Conservation (phyloP, 2,113 vertebrate genomes). For the Bostrychus sinensis region DNA sequence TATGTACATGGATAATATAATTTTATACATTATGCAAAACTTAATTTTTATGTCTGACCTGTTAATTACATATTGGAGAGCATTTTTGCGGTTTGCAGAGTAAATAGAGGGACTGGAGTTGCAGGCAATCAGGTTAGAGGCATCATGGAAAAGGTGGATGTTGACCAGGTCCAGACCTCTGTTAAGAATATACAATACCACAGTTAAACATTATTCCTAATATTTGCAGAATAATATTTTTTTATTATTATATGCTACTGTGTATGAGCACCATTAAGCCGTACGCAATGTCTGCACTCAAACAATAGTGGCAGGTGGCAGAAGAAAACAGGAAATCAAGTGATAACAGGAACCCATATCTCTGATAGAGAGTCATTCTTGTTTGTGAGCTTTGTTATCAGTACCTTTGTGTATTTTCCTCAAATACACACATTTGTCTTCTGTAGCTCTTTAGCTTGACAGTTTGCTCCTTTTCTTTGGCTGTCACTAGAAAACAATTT, state of each 20-base stretch:
- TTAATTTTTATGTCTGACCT: constrained; percentile 63
- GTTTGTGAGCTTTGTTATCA: constrained; percentile 39
- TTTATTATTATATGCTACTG: background rate
- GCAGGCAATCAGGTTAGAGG: constrained; percentile 85
- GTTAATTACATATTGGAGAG: constrained; percentile 80
- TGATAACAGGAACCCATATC: constrained; percentile 6
- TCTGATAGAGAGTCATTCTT: constrained; percentile 1
- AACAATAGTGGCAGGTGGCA: constrained; percentile 7
- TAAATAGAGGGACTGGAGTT: constrained; percentile 83
- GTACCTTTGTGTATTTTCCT: constrained; percentile 17
- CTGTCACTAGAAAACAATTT: constrained; percentile 65
- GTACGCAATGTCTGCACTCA: background rate
- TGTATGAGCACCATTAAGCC: background rate
- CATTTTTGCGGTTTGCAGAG: constrained; percentile 79
- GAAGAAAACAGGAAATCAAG: constrained; percentile 17
- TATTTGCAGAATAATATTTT: background rate
- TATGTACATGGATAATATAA: too few relatives aligned
- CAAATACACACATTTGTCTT: constrained; percentile 64
- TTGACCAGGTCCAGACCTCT: constrained; percentile 85
- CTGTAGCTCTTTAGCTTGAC: background rate
- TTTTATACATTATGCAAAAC: background rate
- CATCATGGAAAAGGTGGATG: constrained; percentile 86
- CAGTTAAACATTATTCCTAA: background rate
- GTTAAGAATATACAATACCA: constrained; percentile 18
- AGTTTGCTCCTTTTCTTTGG: constrained; percentile 37